phyloP scores from a whole-genome alignment of 2,888 invertebrate species.

The Crematogaster levior region DNA sequence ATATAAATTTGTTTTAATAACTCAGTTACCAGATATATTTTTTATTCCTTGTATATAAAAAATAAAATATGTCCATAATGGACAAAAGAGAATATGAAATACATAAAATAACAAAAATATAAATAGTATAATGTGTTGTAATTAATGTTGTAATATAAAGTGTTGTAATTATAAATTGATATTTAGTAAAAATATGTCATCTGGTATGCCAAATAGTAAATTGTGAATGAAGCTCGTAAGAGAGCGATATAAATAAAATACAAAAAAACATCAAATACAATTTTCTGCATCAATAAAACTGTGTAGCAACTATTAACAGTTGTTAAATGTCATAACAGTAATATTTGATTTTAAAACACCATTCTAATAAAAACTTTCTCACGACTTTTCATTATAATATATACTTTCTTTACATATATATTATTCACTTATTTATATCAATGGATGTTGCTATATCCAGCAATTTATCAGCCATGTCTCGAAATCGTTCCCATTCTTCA shows the following conservation, averaged over 20 bases:
- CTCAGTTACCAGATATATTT: constrained; percentile 3
- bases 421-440: constrained; percentile 10
- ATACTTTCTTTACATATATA: not conserved
- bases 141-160: too few relatives aligned
- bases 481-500: constrained; percentile 87
- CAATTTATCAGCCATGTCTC: constrained; percentile 87
- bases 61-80: not conserved
- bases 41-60: not conserved
- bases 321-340: not conserved
- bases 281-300: not conserved
- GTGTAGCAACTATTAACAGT: not conserved
- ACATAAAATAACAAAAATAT: not conserved
- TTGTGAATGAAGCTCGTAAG: not conserved
- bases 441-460: constrained; percentile 69
- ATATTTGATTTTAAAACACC: not conserved
- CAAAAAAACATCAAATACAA: not conserved
- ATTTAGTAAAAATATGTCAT: constrained; percentile 8
- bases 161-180: constrained; percentile 19
- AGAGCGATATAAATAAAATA: constrained; percentile 4
- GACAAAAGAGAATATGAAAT: not conserved
- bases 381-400: not conserved
- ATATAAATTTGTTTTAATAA: constrained; percentile 15
- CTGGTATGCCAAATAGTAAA: not conserved
- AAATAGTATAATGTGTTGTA: too few relatives aligned
- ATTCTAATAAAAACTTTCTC: not conserved